Percentiles rank a stretch among this genome's conserved stretches.
Evolutionary conservation across 2,113 vertebrate species (phyloP).

Genomic region (Sprattus sprattus): DNA sequence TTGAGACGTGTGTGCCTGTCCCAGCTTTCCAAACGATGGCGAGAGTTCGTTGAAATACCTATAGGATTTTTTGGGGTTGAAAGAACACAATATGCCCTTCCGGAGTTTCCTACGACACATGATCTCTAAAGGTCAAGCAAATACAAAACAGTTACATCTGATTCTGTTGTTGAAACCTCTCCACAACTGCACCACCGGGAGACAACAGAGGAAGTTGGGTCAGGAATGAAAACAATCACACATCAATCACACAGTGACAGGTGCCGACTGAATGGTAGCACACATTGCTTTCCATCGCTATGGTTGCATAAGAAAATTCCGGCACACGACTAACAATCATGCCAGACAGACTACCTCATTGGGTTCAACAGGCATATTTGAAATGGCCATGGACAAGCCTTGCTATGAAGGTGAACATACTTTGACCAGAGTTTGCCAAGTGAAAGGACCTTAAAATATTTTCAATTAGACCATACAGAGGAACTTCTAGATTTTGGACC

Average conservation of each 20-base stretch:
- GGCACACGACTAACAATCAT: neutral
- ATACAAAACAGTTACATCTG: constrained; percentile 12
- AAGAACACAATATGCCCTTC: constrained; percentile 18
- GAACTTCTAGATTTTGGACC: neutral
- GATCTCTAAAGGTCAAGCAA: constrained; percentile 13
- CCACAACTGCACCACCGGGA: neutral
- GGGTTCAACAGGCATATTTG: neutral
- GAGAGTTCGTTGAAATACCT: constrained; percentile 34
- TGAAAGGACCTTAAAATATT: neutral
- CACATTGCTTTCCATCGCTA: neutral
- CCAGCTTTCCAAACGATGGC: constrained; percentile 33
- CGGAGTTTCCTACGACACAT: neutral
- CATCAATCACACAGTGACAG: constrained; percentile 9
- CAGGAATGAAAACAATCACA: constrained; percentile 1
- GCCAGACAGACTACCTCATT: neutral
- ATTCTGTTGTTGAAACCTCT: neutral
- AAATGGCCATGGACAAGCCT: neutral
- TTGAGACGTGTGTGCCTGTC: constrained; percentile 14
- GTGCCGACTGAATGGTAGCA: constrained; percentile 8
- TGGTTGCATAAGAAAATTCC: neutral
- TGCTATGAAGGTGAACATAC: neutral
- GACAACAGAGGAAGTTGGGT: constrained; percentile 4
- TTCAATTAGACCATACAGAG: neutral
- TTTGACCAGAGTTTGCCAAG: neutral
- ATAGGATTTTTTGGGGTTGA: neutral